A percentile compares a stretch with the other conserved stretches of the same genome.
These are phyloP conservation scores for Antrozous pallidus DNA, from an alignment of 2,797 vertebrate genomes.

Conservation along the genomic window DNA sequence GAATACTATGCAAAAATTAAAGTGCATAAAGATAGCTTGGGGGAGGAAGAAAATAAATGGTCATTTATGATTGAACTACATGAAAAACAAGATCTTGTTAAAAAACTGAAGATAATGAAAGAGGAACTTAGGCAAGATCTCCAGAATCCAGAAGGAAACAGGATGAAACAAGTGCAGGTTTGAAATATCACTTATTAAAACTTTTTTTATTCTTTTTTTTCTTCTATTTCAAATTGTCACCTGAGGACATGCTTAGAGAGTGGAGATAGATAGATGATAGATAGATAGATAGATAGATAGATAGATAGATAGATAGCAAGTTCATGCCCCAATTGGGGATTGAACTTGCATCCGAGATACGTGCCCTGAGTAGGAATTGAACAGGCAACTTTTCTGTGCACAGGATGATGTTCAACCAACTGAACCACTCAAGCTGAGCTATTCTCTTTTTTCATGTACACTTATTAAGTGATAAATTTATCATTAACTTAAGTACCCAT, in stretches of 20 bases:
- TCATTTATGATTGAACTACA: conserved; percentile 80
- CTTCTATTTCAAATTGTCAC: not conserved
- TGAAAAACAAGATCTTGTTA: conserved; percentile 77
- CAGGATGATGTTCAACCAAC: not conserved
- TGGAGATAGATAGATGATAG: not conserved
- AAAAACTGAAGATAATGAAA: conserved; percentile 80
- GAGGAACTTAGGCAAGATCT: conserved; percentile 77
- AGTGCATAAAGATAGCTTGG: conserved; percentile 74
- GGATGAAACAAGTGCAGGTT: conserved; percentile 82
- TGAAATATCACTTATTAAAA: conserved; percentile 47
- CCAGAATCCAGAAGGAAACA: conserved; percentile 77
- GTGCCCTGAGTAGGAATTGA: not conserved
- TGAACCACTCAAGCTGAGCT: not conserved
- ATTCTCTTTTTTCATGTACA: not conserved
- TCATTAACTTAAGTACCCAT: conserved; percentile 15
- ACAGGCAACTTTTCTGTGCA: not conserved
- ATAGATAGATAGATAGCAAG: fast-evolving
- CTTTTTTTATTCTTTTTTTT: conserved; percentile 24
- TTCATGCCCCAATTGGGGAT: not conserved
- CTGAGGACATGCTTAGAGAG: not conserved
- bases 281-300: not conserved
- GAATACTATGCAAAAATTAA: conserved; percentile 83
- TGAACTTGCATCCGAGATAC: not conserved
- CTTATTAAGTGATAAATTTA: not conserved
- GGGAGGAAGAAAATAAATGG: conserved; percentile 80